A percentile compares a stretch with the other conserved stretches of the same genome.
These are phyloP conservation scores for Chalcosyrphus nemorum DNA, from an alignment of 2,888 invertebrate genomes.

Conservation along the genomic window DNA sequence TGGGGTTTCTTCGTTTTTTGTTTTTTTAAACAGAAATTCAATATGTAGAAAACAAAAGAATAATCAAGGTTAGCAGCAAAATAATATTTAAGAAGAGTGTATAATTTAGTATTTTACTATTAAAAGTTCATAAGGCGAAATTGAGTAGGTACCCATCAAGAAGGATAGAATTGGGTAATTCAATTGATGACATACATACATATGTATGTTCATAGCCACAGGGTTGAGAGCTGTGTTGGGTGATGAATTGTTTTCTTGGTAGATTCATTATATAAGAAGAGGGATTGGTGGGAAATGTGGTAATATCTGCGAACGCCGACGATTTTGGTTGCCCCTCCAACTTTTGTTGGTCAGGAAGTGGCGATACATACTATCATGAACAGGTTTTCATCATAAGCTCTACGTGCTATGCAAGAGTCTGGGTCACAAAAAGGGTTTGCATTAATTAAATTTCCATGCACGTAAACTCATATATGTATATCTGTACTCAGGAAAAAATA, in stretches of 20 bases:
- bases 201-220: neutral
- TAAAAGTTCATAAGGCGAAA: constrained; percentile 19
- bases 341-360: neutral
- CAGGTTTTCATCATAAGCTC: neutral
- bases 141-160: too few relatives aligned
- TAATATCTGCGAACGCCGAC: neutral
- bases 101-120: neutral
- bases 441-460: too few relatives aligned
- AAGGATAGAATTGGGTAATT: neutral
- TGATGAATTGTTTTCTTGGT: neutral
- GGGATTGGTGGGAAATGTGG: neutral
- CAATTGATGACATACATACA: neutral
- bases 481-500: too few relatives aligned
- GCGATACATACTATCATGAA: neutral
- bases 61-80: constrained; percentile 8
- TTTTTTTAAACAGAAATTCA: constrained; percentile 26
- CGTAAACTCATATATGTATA: too few relatives aligned
- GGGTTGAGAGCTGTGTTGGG: neutral
- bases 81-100: neutral
- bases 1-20: neutral
- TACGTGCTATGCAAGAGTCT: neutral
- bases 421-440: too few relatives aligned
- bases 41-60: neutral
- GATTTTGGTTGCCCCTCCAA: neutral
- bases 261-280: neutral